Conservation (phyloP, 1,140 invertebrate species). For the Dendrolimus kikuchii region DNA sequence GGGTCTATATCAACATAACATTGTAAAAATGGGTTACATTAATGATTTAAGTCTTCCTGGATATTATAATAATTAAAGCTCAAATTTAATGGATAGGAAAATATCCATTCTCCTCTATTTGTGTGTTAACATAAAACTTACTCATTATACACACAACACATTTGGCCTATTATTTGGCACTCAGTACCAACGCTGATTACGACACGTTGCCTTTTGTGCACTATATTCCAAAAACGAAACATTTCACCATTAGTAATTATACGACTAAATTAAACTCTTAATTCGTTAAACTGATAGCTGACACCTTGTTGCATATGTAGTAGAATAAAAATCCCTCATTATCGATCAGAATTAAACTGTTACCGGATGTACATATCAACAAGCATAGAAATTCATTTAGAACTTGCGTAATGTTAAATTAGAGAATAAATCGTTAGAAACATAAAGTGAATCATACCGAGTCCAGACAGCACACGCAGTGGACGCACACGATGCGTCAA, state of each 20-base stretch:
- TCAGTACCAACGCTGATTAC: conserved; percentile 27
- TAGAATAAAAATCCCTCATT: no score
- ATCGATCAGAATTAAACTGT: no score
- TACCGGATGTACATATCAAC: no score
- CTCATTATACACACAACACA: conserved; percentile 19
- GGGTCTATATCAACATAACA: conserved; percentile 25
- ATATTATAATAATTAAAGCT: conserved; percentile 68
- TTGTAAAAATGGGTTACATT: conserved; percentile 13
- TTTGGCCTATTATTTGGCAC: conserved; percentile 33
- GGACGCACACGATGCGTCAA: conserved; percentile 10
- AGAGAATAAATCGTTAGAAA: no score
- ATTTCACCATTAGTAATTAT: conserved; percentile 14
- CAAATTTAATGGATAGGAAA: conserved; percentile 51
- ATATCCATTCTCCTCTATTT: conserved; percentile 31
- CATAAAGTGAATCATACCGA: not conserved
- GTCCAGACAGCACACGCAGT: conserved; percentile 7
- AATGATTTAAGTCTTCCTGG: conserved; percentile 38
- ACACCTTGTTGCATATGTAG: no score
- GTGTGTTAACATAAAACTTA: conserved; percentile 32
- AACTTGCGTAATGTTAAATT: no score
- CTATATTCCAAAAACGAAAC: conserved; percentile 22
- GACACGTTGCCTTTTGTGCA: conserved; percentile 30
- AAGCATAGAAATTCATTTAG: no score
- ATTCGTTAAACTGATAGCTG: no score
- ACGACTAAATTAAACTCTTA: no score